Conservation (phyloP, 2,888 invertebrate species). For the Matsumyia berberina region DNA sequence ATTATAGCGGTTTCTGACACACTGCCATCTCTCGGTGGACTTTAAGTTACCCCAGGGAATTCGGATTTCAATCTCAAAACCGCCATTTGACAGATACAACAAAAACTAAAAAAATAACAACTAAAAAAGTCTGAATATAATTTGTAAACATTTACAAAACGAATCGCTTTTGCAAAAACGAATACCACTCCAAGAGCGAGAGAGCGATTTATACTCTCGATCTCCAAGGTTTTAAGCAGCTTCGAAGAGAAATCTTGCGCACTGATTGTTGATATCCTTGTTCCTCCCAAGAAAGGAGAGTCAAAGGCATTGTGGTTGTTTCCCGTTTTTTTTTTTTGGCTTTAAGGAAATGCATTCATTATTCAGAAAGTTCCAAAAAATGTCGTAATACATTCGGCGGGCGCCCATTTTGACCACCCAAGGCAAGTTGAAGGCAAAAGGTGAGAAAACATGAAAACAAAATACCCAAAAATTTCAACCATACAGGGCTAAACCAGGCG, state of each 20-base stretch:
- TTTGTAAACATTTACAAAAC: constrained; percentile 62
- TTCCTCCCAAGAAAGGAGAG: constrained; percentile 39
- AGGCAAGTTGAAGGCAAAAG: constrained; percentile 20
- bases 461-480: constrained; percentile 14
- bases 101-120: constrained; percentile 25
- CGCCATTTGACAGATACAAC: constrained; percentile 1
- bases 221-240: not conserved
- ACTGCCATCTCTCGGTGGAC: not conserved
- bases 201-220: not conserved
- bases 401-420: constrained; percentile 23
- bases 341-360: constrained; percentile 68
- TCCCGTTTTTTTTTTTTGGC: constrained; percentile 4
- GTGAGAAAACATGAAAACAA: constrained; percentile 40
- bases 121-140: constrained; percentile 24
- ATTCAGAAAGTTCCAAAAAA: constrained; percentile 53
- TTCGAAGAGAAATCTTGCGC: constrained; percentile 64
- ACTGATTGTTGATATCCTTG: constrained; percentile 63
- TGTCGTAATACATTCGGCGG: constrained; percentile 46
- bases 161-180: constrained; percentile 28
- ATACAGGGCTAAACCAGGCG: constrained; percentile 5
- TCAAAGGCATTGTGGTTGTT: constrained; percentile 31
- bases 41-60: not conserved
- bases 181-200: constrained; percentile 21
- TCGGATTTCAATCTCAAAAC: not conserved
- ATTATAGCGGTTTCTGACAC: not conserved